Evolutionary conservation across 2,113 vertebrate genomes (phyloP).

Genomic region (Delphinus delphis): DNA sequence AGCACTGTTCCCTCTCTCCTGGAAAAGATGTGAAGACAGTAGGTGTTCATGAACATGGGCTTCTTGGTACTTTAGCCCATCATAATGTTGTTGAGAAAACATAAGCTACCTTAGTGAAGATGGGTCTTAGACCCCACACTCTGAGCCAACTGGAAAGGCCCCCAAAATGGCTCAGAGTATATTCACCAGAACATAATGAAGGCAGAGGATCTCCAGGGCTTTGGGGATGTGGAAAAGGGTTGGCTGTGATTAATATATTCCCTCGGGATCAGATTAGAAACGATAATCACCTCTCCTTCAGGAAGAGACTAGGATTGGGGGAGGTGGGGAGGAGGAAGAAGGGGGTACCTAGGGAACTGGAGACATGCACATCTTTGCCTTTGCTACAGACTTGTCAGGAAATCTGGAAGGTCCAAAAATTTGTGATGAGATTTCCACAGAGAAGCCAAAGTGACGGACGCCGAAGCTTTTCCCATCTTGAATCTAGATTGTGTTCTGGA

Average conservation of each 20-base stretch:
- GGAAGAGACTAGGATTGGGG: neutral
- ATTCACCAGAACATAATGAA: slow-evolving; percentile 28
- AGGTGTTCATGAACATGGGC: slow-evolving; percentile 25
- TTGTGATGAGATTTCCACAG: slow-evolving; percentile 24
- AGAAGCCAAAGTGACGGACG: neutral
- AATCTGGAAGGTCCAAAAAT: neutral
- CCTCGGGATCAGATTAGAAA: slow-evolving; percentile 42
- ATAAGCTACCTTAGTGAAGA: neutral
- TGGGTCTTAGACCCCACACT: neutral
- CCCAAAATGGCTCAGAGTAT: slow-evolving; percentile 19
- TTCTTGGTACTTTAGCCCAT: neutral
- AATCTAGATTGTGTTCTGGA: neutral
- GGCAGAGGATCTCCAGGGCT: slow-evolving; percentile 6
- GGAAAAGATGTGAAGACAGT: slow-evolving; percentile 14
- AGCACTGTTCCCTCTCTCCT: neutral
- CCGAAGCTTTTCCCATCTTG: neutral
- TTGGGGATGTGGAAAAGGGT: neutral
- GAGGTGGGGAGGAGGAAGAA: neutral
- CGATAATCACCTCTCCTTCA: slow-evolving; percentile 53
- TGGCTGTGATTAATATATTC: slow-evolving; percentile 63
- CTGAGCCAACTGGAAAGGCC: slow-evolving; percentile 31
- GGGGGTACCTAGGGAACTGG: neutral
- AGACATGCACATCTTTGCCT: neutral
- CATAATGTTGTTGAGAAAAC: neutral
- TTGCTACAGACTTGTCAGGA: slow-evolving; percentile 10